phyloP scores from a whole-genome alignment of 2,888 invertebrate genomes.

The Acronicta aceris region DNA sequence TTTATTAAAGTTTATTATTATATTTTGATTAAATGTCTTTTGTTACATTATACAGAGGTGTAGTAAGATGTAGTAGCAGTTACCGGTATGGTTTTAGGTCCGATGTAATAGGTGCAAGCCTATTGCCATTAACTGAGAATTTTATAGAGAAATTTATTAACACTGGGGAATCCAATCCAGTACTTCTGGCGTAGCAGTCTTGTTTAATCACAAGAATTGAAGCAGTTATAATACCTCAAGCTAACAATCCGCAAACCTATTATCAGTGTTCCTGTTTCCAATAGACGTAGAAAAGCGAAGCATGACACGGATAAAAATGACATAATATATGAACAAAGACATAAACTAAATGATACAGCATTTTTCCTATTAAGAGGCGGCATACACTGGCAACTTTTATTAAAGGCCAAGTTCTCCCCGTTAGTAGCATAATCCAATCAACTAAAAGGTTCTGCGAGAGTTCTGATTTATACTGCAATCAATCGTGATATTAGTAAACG shows the following conservation, averaged over 20 bases:
- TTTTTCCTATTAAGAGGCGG: conserved; percentile 39
- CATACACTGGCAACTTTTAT: conserved; percentile 44
- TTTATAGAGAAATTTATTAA: no score
- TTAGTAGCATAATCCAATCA: conserved; percentile 58
- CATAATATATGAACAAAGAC: conserved; percentile 16
- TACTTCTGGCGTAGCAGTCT: no score
- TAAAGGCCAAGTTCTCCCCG: conserved; percentile 45
- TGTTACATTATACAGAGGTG: no score
- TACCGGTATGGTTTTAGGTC: no score
- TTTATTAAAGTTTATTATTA: no score
- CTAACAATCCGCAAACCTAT: not conserved
- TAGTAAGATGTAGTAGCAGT: no score
- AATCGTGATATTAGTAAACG: conserved; percentile 53
- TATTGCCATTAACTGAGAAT: no score
- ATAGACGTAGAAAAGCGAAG: conserved; percentile 7
- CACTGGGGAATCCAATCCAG: no score
- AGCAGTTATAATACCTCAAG: no score
- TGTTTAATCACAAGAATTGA: no score
- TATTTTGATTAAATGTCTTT: no score
- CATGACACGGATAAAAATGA: conserved; percentile 16
- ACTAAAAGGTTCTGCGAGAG: conserved; percentile 53
- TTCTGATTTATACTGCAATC: conserved; percentile 58
- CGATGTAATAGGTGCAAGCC: no score
- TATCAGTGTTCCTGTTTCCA: not conserved
- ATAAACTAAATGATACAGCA: conserved; percentile 46